Percentiles rank a stretch among this genome's conserved stretches.
Conservation (phyloP, 2,888 invertebrate genomes). For the Amphipoea oculea region DNA sequence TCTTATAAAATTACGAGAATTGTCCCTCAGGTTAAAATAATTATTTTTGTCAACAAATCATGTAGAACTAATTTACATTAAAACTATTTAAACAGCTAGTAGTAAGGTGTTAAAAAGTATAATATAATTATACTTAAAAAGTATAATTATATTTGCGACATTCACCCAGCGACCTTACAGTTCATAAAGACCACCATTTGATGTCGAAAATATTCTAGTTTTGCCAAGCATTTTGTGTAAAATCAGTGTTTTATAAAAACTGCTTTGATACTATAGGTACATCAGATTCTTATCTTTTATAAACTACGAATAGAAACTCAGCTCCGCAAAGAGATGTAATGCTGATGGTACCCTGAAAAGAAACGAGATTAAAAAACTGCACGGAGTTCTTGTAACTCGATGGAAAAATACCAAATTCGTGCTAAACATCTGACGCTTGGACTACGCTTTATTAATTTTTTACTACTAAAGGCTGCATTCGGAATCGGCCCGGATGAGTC, state of each 20-base stretch:
- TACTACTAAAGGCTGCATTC: conserved; percentile 48
- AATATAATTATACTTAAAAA: too few relatives aligned
- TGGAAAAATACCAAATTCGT: conserved; percentile 69
- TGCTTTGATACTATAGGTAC: too few relatives aligned
- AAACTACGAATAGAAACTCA: background rate
- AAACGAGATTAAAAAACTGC: conserved; percentile 66
- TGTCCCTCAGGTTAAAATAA: background rate
- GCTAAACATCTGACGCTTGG: conserved; percentile 65
- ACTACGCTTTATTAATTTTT: conserved; percentile 59
- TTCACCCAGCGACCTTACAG: background rate
- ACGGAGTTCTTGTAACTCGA: conserved; percentile 65
- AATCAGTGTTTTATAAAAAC: background rate
- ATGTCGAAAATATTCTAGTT: too few relatives aligned
- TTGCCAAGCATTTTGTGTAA: background rate
- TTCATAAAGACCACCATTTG: background rate
- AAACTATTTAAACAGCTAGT: too few relatives aligned
- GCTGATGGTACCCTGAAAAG: conserved; percentile 52
- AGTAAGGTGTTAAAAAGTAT: too few relatives aligned
- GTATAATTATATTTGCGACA: background rate
- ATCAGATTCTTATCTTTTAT: background rate
- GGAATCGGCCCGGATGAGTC: background rate
- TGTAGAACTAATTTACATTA: background rate
- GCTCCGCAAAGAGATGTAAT: conserved; percentile 36
- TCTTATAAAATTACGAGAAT: too few relatives aligned
- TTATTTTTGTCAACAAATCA: background rate